A percentile compares a stretch with the other conserved stretches of the same genome.
These are phyloP conservation scores for Brassicogethes aeneus DNA, from an alignment of 2,888 invertebrate genomes.

Conservation along the genomic window DNA sequence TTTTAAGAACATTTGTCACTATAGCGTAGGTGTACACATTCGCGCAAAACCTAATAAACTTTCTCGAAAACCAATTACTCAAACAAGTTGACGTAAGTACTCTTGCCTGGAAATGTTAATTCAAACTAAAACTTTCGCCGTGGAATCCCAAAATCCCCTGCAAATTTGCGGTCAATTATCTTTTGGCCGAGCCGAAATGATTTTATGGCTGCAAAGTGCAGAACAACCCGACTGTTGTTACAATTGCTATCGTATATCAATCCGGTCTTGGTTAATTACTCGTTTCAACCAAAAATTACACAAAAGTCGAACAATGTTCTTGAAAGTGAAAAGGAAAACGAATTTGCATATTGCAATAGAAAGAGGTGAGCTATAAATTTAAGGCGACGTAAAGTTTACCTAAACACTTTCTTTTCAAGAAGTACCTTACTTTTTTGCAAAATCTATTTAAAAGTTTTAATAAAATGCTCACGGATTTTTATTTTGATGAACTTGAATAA, in stretches of 20 bases:
- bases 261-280: conserved; percentile 8
- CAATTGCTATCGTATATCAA: conserved; percentile 24
- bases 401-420: too few relatives aligned
- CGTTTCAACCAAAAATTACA: not conserved
- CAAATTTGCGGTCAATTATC: conserved; percentile 42
- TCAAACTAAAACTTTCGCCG: conserved; percentile 29
- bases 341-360: conserved; percentile 14
- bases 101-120: conserved; percentile 21
- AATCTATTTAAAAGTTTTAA: too few relatives aligned
- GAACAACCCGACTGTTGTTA: conserved; percentile 34
- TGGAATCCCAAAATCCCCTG: conserved; percentile 37
- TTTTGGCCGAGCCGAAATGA: conserved; percentile 40
- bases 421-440: too few relatives aligned
- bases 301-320: conserved; percentile 12
- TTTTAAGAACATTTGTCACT: too few relatives aligned
- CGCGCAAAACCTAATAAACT: not conserved
- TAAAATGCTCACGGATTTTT: too few relatives aligned
- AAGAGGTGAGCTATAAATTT: conserved; percentile 4
- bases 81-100: not conserved
- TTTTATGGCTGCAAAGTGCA: conserved; percentile 39
- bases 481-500: too few relatives aligned
- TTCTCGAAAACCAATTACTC: not conserved
- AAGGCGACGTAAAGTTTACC: not conserved
- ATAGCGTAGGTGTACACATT: too few relatives aligned
- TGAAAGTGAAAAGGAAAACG: conserved; percentile 4